A percentile compares a stretch with the other conserved stretches of the same genome.
phyloP scores from a whole-genome alignment of 2,797 vertebrate species.

The Babyrousa celebensis region DNA sequence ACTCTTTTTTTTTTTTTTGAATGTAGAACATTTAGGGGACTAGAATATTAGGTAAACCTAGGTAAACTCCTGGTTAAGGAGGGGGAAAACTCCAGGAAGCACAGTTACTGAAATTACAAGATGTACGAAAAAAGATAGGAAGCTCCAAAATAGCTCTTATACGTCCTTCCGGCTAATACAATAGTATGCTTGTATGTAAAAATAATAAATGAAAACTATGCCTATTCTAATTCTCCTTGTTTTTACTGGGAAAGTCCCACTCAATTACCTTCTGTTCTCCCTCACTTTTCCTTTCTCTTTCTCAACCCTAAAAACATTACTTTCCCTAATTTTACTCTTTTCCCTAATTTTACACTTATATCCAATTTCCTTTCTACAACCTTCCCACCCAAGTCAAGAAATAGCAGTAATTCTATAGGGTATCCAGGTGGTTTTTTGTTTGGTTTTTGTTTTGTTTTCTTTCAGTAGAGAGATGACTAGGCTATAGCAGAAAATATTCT shows the following conservation, averaged over 20 bases:
- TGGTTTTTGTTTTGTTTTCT: not conserved
- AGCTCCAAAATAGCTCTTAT: not conserved
- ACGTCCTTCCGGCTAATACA: not conserved
- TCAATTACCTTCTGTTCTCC: not conserved
- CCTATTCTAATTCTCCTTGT: not conserved
- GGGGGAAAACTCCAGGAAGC: not conserved
- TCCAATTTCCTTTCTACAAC: not conserved
- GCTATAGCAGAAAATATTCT: conserved; percentile 17
- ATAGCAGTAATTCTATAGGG: not conserved
- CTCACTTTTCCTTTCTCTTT: conserved; percentile 11
- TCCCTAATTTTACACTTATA: conserved; percentile 50
- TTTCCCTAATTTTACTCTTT: not conserved
- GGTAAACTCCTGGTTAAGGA: not conserved
- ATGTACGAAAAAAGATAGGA: not conserved
- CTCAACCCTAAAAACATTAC: not conserved
- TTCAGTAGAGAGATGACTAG: conserved; percentile 20
- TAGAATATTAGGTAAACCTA: not conserved
- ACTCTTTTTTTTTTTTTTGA: not conserved
- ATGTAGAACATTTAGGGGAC: not conserved
- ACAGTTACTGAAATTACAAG: not conserved
- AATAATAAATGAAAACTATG: not conserved
- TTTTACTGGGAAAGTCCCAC: not conserved
- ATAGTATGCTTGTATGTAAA: not conserved
- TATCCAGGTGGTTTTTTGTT: not conserved
- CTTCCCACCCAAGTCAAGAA: conserved; percentile 40